Conservation (phyloP, 2,797 vertebrate genomes). For the Masticophis lateralis region DNA sequence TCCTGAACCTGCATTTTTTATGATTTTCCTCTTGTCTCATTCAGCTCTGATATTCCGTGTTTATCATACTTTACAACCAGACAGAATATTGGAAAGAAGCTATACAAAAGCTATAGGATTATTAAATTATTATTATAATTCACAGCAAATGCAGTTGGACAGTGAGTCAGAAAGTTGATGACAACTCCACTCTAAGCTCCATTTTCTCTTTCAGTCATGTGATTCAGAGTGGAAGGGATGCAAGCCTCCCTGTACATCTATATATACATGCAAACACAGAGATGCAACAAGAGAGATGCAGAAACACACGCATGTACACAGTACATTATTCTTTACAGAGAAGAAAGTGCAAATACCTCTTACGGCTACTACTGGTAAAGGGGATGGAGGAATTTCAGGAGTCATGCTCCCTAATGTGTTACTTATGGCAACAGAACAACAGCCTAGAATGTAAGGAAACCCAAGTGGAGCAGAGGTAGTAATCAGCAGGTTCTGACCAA, state of each 20-base stretch:
- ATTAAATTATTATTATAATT: neutral
- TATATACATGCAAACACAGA: neutral
- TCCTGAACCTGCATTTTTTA: slow-evolving; percentile 3
- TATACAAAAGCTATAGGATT: neutral
- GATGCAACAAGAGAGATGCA: neutral
- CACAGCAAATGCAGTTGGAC: neutral
- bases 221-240: neutral
- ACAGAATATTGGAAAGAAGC: neutral
- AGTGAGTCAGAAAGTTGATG: neutral
- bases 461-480: too few relatives aligned
- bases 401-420: neutral
- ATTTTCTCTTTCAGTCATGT: neutral
- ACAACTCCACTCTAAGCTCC: neutral
- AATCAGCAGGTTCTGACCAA: too few relatives aligned
- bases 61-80: neutral
- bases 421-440: neutral
- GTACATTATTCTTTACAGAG: neutral
- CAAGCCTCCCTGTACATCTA: neutral
- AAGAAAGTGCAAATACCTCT: neutral
- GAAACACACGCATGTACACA: neutral
- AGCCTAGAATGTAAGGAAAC: neutral
- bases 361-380: neutral
- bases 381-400: neutral
- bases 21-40: neutral
- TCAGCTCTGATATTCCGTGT: slow-evolving; percentile 8